These are phyloP conservation scores for Amphipoea oculea DNA, from an alignment of 2,888 invertebrate genomes.

Conservation along the genomic window DNA sequence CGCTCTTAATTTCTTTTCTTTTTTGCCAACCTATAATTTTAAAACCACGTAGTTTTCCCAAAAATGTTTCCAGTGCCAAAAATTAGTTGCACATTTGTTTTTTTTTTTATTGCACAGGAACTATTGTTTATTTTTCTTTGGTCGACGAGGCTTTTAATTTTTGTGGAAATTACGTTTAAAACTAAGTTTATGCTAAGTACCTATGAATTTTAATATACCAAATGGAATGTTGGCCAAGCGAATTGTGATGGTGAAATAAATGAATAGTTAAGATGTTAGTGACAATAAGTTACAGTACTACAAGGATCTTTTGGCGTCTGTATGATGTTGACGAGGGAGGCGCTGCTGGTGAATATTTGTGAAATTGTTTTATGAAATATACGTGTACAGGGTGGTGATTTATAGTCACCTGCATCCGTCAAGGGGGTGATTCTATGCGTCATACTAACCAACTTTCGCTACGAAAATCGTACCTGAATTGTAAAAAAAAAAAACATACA, in stretches of 20 bases:
- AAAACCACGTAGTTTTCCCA: conserved; percentile 51
- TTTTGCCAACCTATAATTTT: conserved; percentile 26
- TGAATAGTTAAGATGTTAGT: conserved; percentile 17
- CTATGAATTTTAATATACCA: conserved; percentile 60
- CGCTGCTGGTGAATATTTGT: not conserved
- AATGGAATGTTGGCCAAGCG: conserved; percentile 55
- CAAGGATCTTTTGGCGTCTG: not conserved
- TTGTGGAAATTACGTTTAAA: conserved; percentile 48
- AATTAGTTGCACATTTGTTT: conserved; percentile 1
- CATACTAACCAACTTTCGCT: not conserved
- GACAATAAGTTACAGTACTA: not conserved
- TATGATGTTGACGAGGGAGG: not conserved
- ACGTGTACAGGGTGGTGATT: too few relatives aligned
- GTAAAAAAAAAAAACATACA: too few relatives aligned
- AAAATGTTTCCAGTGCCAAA: conserved; percentile 44
- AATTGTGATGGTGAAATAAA: conserved; percentile 7
- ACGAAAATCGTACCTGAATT: not conserved
- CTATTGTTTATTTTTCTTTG: not conserved
- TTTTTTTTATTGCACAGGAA: not conserved
- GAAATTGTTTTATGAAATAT: not conserved
- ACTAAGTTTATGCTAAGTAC: conserved; percentile 18
- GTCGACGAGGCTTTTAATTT: not conserved
- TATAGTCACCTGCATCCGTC: not conserved
- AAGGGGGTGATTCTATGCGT: not conserved
- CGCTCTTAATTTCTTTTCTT: not conserved